Conservation (phyloP, 2,113 vertebrate species). For the Leptodactylus fuscus region DNA sequence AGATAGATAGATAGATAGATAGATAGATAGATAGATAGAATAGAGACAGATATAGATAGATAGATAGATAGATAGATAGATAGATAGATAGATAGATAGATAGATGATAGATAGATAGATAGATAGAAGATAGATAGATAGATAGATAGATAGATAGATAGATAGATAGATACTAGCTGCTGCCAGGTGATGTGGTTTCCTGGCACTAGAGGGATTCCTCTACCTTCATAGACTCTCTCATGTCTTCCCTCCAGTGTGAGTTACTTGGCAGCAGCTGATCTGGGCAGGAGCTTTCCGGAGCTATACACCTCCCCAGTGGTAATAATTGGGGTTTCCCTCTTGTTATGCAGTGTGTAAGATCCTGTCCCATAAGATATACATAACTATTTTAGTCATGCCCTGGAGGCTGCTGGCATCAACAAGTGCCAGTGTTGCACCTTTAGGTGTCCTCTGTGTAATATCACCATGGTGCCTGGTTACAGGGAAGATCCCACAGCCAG, state of each 20-base stretch:
- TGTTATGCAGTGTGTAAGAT: constrained; percentile 11
- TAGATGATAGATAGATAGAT: not conserved
- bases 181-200: not conserved
- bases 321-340: constrained; percentile 23
- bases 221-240: not conserved
- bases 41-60: not conserved
- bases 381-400: constrained; percentile 19
- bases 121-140: not conserved
- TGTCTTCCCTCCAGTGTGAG: constrained; percentile 30
- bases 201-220: constrained; percentile 16
- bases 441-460: not conserved
- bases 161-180: not conserved
- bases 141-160: constrained; percentile 1
- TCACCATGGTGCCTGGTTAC: constrained; percentile 21
- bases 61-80: not conserved
- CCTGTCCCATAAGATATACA: constrained; percentile 11
- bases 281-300: constrained; percentile 56
- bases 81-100: not conserved
- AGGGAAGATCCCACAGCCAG: not conserved
- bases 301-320: not conserved
- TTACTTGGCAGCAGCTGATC: constrained; percentile 63
- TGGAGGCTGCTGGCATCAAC: constrained; percentile 56
- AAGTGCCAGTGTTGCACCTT: constrained; percentile 37
- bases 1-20: not conserved
- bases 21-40: too few relatives aligned